Conservation (phyloP, 1,140 invertebrate species). For the Belonocnema kinseyi region DNA sequence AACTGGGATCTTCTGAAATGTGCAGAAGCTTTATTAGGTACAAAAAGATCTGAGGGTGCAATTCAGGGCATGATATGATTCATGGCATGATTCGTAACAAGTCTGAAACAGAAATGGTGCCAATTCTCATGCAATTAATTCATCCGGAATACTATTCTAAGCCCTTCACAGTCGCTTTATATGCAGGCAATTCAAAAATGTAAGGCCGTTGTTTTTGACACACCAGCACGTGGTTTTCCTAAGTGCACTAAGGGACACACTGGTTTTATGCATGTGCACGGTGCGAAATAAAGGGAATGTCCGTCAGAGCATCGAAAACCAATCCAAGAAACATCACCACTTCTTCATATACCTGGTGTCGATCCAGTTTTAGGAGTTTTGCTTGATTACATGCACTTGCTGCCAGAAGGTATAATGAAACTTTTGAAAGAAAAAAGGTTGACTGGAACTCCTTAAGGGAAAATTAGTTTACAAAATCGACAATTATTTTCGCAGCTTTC, state of each 20-base stretch:
- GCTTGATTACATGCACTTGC: constrained; percentile 40
- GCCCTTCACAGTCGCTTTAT: constrained; percentile 35
- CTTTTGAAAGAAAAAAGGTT: constrained; percentile 16
- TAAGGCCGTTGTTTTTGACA: constrained; percentile 39
- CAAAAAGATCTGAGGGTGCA: constrained; percentile 4
- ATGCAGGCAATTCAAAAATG: constrained; percentile 26
- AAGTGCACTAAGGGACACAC: constrained; percentile 43
- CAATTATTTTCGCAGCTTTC: not conserved
- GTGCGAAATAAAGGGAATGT: constrained; percentile 38
- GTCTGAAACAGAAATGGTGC: constrained; percentile 15
- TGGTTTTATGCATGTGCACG: constrained; percentile 42
- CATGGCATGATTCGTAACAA: constrained; percentile 29
- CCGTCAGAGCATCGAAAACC: not conserved
- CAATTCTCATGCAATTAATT: constrained; percentile 32
- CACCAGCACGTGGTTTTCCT: constrained; percentile 41
- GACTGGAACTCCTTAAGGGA: not conserved
- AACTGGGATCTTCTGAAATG: constrained; percentile 33
- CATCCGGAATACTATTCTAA: constrained; percentile 16
- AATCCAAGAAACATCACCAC: constrained; percentile 31
- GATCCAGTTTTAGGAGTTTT: constrained; percentile 34
- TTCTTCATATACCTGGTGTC: constrained; percentile 23
- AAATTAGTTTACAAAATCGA: constrained; percentile 4
- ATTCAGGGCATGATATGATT: constrained; percentile 20
- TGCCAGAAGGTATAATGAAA: constrained; percentile 33
- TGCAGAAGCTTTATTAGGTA: constrained; percentile 33